Evolutionary conservation across 2,113 vertebrate species (phyloP).

Genomic region (Phainopepla nitens): DNA sequence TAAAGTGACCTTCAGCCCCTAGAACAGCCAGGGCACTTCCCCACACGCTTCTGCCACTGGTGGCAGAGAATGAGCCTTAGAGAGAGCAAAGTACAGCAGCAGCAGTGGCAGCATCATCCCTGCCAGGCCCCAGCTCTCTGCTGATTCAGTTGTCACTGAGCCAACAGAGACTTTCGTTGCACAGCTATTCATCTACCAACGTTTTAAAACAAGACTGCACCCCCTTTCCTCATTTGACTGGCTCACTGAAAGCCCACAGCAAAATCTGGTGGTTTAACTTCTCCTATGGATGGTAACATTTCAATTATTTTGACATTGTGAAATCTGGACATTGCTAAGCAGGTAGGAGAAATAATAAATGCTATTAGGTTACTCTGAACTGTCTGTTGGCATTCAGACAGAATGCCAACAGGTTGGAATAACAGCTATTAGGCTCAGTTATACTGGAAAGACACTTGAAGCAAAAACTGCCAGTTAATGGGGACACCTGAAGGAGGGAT

Average conservation of each 20-base stretch:
- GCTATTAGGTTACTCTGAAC: neutral
- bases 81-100: neutral
- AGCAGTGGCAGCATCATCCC: neutral
- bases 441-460: neutral
- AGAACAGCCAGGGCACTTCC: neutral
- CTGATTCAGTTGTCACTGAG: neutral
- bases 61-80: neutral
- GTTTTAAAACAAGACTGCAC: neutral
- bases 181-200: neutral
- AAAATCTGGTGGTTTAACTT: neutral
- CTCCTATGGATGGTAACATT: neutral
- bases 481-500: neutral
- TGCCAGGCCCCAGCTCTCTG: neutral
- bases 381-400: neutral
- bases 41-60: accelerated
- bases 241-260: neutral
- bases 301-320: neutral
- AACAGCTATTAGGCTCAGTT: neutral
- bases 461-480: neutral
- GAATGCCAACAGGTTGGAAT: neutral
- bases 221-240: neutral
- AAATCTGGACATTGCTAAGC: neutral
- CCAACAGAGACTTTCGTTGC: neutral
- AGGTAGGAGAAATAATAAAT: neutral
- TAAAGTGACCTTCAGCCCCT: neutral